These are phyloP conservation scores for Thaleichthys pacificus DNA, from an alignment of 2,797 vertebrate genomes.

Conservation along the genomic window DNA sequence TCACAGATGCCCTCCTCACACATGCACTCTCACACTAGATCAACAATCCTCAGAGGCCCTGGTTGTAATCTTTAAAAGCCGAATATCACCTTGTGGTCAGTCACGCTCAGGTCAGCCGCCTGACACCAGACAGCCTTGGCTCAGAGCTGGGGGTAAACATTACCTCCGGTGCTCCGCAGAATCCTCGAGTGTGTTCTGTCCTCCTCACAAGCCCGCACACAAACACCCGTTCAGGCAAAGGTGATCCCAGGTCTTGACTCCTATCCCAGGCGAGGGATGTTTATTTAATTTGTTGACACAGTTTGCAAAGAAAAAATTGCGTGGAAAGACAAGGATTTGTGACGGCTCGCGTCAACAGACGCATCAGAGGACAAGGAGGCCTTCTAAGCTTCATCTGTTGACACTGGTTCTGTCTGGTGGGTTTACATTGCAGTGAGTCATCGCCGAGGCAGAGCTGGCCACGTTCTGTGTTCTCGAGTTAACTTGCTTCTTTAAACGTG, in stretches of 20 bases:
- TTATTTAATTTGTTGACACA: neutral
- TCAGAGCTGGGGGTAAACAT: slow-evolving; percentile 6
- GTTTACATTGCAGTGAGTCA: slow-evolving; percentile 10
- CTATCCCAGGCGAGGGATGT: neutral
- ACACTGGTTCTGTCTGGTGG: slow-evolving; percentile 3
- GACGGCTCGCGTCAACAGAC: neutral
- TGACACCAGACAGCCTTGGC: too few relatives aligned
- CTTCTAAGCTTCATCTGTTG: neutral
- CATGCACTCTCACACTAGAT: neutral
- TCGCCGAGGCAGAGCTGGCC: slow-evolving; percentile 17
- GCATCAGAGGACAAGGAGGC: neutral
- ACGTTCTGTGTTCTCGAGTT: too few relatives aligned
- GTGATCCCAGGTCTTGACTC: neutral
- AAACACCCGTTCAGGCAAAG: neutral
- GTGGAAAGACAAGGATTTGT: neutral
- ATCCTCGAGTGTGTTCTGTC: neutral
- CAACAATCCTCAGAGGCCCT: too few relatives aligned
- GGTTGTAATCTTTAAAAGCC: too few relatives aligned
- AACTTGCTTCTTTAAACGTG: too few relatives aligned
- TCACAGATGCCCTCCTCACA: too few relatives aligned
- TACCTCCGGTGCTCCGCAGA: neutral
- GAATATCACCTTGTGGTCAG: too few relatives aligned
- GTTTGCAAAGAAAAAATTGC: neutral
- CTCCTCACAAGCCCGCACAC: neutral
- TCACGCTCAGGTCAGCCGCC: too few relatives aligned